These are phyloP conservation scores for Drosophila emarginata DNA, from an alignment of 2,888 invertebrate species.

Conservation along the genomic window DNA sequence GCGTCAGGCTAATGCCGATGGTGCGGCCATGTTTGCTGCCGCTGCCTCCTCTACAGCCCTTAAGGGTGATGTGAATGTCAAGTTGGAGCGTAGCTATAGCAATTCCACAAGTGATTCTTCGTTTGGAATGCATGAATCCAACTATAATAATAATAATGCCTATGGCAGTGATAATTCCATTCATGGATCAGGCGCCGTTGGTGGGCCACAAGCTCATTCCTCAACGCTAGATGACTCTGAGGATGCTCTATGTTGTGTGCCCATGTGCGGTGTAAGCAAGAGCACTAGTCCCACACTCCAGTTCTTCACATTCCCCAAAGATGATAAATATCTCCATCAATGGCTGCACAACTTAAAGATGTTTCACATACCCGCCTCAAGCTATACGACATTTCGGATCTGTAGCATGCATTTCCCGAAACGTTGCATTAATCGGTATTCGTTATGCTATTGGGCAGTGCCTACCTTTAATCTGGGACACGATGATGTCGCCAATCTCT, in stretches of 20 bases:
- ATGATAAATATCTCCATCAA: constrained; percentile 78
- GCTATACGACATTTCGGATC: constrained; percentile 71
- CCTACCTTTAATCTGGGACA: constrained; percentile 79
- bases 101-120: constrained; percentile 73
- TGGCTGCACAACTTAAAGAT: constrained; percentile 80
- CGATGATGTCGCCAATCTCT: constrained; percentile 79
- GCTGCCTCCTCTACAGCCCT: constrained; percentile 30
- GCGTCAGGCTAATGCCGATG: constrained; percentile 65
- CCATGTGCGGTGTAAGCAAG: constrained; percentile 76
- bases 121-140: constrained; percentile 57
- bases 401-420: constrained; percentile 80
- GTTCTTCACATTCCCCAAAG: constrained; percentile 78
- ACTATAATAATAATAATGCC: constrained; percentile 65
- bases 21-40: constrained; percentile 44
- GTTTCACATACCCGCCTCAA: constrained; percentile 67
- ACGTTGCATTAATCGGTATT: constrained; percentile 79
- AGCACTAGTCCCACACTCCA: constrained; percentile 77
- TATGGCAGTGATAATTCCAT: constrained; percentile 58
- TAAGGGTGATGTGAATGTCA: constrained; percentile 70
- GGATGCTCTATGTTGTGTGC: constrained; percentile 77
- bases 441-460: constrained; percentile 79
- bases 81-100: constrained; percentile 70
- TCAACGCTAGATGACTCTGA: constrained; percentile 73
- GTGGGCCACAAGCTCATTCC: constrained; percentile 69
- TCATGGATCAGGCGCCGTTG: constrained; percentile 47